phyloP scores from a whole-genome alignment of 2,113 vertebrate genomes.

The Elephantulus edwardii region DNA sequence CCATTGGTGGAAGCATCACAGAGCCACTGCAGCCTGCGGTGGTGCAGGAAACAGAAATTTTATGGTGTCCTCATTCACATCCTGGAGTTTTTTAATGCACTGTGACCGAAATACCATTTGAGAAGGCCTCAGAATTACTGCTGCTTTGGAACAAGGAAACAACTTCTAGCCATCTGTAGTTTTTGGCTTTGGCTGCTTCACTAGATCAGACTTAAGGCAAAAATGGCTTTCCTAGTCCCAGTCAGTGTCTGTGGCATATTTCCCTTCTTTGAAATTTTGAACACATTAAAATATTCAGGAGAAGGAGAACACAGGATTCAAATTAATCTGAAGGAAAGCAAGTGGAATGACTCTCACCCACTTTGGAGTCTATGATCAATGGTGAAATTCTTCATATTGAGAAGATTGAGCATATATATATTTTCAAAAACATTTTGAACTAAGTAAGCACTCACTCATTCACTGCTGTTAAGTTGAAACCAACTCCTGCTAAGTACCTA shows the following conservation, averaged over 20 bases:
- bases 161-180: neutral
- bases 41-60: slow-evolving; percentile 42
- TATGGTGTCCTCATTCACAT: slow-evolving; percentile 62
- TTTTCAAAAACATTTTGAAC: neutral
- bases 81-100: slow-evolving; percentile 63
- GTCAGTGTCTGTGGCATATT: neutral
- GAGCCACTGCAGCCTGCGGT: neutral
- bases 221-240: neutral
- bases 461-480: no score
- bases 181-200: neutral
- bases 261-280: neutral
- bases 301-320: neutral
- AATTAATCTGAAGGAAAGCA: neutral
- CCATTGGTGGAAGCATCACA: slow-evolving; percentile 1
- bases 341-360: neutral
- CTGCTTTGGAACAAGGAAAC: neutral
- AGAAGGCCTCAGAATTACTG: slow-evolving; percentile 29
- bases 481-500: no score
- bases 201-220: neutral
- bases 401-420: neutral
- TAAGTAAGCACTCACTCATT: no score
- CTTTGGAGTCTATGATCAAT: neutral
- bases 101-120: slow-evolving; percentile 32
- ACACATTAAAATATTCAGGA: neutral
- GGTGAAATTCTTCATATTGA: neutral